Base-by-base conservation (phyloP, 2,888 invertebrate genomes). In the Germaria angustata region DNA sequence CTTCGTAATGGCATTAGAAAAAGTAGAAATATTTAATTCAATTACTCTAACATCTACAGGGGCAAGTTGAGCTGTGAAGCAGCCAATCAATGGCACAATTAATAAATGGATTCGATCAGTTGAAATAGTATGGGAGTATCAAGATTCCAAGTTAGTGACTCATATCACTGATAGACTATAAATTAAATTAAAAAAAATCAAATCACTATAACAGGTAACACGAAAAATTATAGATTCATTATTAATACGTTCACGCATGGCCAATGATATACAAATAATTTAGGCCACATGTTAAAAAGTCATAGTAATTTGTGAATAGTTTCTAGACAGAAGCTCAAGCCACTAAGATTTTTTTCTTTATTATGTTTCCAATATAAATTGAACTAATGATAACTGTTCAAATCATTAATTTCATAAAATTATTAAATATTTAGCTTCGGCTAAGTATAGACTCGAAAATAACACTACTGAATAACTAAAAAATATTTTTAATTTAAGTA, bases 1-100 rank as follows among this genome's bases (percentile, higher is more conserved):
- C 8, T 51, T 41, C 49, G 49, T 28, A 44, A 46, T 63, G 24
- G 20, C 15, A 51, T 34, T 15, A 39, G 7, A 57, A 55, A 28
- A 61, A 57, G 13, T 66, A 59, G 20, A 69, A 11, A 20, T 51
- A 61, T 80, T 73, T 73, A 80, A 80, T 73, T 80, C 66, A 80
- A 72, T 80, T 66, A 61, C 51, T 46, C 20, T 20, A 63, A 39
- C 63, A 36, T 79, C 57, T 49, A 65, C 6, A 15, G 36, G 65
- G 17, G 66, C 51, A 65, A 65, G 32, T 57, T 55, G 49, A 59
- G 41, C 39, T 59, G 66, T n/a, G 32, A n/a, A 51, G 24, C 49
- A 51, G 53, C 11, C 15, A 65, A 68, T 66, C 66, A 68, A 57
- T 80, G 24, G 46, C 34, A 66, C 36, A 65, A 65, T 44, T 44